Base-by-base conservation (phyloP, 1,140 invertebrate genomes). In the Cydia strobilella region DNA sequence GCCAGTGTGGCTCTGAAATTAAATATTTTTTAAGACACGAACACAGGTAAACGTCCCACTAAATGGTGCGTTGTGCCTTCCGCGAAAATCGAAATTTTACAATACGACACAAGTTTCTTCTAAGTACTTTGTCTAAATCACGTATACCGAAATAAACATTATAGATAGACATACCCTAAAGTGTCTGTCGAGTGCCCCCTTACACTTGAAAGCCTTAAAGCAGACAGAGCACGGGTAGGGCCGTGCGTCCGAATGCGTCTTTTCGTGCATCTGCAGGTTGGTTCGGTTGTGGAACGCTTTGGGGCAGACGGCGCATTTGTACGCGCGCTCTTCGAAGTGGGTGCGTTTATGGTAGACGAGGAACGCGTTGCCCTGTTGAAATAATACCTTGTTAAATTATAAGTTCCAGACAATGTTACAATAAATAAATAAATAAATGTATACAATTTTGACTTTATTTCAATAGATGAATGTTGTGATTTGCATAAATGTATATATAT, bases 1-100 rank as follows among this genome's bases (percentile, higher is more conserved):
- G 1, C 96, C 96, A 0, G 95, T 96, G 84, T 97, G 96, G 20
- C 84, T 86, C 88, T 90, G 78, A 4, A 69, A 20, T 4, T 13
- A 25, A 42, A 75, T 39, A 9, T 39, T 39, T 39, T 39, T 39
- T 39, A 0, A 31, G 5, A 31, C 31, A 31, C 31, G 6, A 27
- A 27, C 5, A 31, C 31, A 31, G 31, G 5, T 31, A 31, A n/a
- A n/a, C n/a, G n/a, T n/a, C n/a, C n/a, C n/a, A n/a, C n/a, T n/a
- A n/a, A n/a, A 27, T 1, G 27, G 27, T 2, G 1, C 27, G 4
- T 27, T 2, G 27, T 3, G 27, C 27, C 27, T 3, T 0, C 27
- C 27, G 27, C 27, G 1, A 27, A 27, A 27, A 27, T 27, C 27
- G 2, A 27, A 31, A 31, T 31, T 6, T 31, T 31, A 31, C 31